Evolutionary conservation across 2,113 vertebrate species (phyloP), one percentile per base, ranked within the genome.

Genomic region (Sorex araneus): DNA sequence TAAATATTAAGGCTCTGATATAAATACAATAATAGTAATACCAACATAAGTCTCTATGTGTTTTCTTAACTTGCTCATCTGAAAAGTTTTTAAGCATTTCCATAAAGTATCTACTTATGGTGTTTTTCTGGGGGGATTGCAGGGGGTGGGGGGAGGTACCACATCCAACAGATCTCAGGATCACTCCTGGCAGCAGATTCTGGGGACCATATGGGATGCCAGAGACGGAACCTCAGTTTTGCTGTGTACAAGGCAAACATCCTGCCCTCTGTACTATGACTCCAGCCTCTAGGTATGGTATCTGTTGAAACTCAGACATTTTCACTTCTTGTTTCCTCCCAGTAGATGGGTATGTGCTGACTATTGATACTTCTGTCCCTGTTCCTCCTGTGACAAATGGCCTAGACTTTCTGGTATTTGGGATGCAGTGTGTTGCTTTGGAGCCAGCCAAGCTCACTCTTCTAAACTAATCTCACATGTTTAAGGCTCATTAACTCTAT

Each of bases 401-500:
- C 60, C 78, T 47, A 34, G n/a, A 69, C 50, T 71, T 71, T 6
- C 57, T 71, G 7, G 67, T 79, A 57, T 80, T 93, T 92, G 86
- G 69, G 50, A 94, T 93, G 94, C 85, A 80, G 36, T 43, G 21
- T 92, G 88, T 60, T 64, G 82, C 81, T 90, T 54, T 78, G 88
- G 79, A 95, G 36, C 32, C 43, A 85, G 92, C 88, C 78, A 73
- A 76, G 36, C 90, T 88, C 78, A 47, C 75, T 67, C 76, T 90
- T 79, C 88, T 95, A 90, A 93, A 80, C 88, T 83, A 95, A 95
- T 93, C 75, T 95, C 43, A 67, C n/a, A 76, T 32, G 66, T 95
- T 95, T 97, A 93, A 96, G 96, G 74, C 85, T 97, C 96, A 96
- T 97, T 96, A 97, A 94, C 70, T 95, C 88, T 88, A 71, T 79